Base-by-base conservation (phyloP, 1,140 invertebrate genomes). In the Hermetia illucens region DNA sequence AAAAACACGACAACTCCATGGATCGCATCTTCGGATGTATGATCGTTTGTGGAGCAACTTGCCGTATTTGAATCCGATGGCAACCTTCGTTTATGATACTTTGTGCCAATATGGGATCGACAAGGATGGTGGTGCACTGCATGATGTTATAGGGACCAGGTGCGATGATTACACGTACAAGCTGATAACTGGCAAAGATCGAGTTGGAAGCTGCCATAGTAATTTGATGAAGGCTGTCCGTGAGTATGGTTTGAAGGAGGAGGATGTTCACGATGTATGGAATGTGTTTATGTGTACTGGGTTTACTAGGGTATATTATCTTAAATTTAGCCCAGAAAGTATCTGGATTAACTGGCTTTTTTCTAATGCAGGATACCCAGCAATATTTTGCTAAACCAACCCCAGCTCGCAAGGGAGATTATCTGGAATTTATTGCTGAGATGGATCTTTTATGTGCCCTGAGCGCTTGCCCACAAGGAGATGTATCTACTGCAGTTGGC, bases 221-320 rank as follows among this genome's bases (percentile, higher is more conserved):
- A 62, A 63, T 16, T 38, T 68, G 15, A 58, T 57, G 1, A 51
- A 59, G 21, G 66, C 66, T 1, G 55, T 62, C 5, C 45, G 59
- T 38, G 54, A 61, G 20, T 47, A 54, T n/a, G 63, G 57, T 0
- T 42, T 67, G 22, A 49, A 38, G 1, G 66, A 68, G 40, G 52
- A 57, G 32, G 64, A 68, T 44, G 65, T 68, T 0, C 66, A 68
- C 40, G 66, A 68, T 47, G 66, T 68, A 1, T 61, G 64, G 52
- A 68, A 68, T 38, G 62, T 68, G 15, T 68, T 68, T 20, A 68
- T 68, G 62, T 64, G 63, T 40, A 68, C 66, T 2, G 63, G 63
- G 5, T 60, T 65, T 34, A 59, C 62, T 12, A 49, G 36, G 39
- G 49, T 55, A 9, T 24, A 19, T 44, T 40, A 19, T 44, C 31